Evolutionary conservation across 1,140 invertebrate species (phyloP), one percentile per base, ranked within the genome.

Genomic region (Drosophila gunungcola): DNA sequence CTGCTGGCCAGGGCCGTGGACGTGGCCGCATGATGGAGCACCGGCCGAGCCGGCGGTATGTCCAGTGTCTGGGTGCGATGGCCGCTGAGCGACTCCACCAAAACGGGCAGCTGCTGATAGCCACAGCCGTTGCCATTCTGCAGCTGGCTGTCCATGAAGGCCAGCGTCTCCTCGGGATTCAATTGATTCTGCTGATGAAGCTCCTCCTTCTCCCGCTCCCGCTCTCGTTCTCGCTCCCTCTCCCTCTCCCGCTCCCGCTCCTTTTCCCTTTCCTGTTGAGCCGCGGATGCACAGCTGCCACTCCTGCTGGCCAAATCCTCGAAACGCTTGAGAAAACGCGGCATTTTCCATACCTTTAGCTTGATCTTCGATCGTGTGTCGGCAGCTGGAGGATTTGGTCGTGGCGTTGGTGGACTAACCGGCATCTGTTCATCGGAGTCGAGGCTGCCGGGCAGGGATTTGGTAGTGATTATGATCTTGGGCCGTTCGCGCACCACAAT

Each of bases 381-480:
- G 11, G 43, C n/a, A 7, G 32, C 49, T 52, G 32, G 43, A 4
- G 48, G 48, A 49, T 49, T 49, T 2, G n/a, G 12, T 0, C 36
- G 49, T 0, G 52, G 49, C 1, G 29, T 13, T 12, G 67, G 67
- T 45, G 52, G 56, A 93, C 60, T 53, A 46, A 38, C 57, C 41
- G 93, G 93, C 25, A 92, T 92, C 53, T 96, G 95, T 41, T 94
- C 94, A 65, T 96, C 95, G 0, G 95, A 96, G 88, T 96, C 96
- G 65, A 97, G 92, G 78, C 96, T 97, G 90, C 96, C 96, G 0
- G 96, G 96, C 79, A 96, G 78, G 43, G 96, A 96, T 83, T 95
- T 96, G 12, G 96, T 13, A 93, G 94, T 69, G 92, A 95, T 55
- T 93, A 93, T 90, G 92, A 94, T 90, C 94, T 94, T 85, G 88